Base-by-base conservation (phyloP, 2,888 invertebrate species). In the Shargacucullia verbasci region DNA sequence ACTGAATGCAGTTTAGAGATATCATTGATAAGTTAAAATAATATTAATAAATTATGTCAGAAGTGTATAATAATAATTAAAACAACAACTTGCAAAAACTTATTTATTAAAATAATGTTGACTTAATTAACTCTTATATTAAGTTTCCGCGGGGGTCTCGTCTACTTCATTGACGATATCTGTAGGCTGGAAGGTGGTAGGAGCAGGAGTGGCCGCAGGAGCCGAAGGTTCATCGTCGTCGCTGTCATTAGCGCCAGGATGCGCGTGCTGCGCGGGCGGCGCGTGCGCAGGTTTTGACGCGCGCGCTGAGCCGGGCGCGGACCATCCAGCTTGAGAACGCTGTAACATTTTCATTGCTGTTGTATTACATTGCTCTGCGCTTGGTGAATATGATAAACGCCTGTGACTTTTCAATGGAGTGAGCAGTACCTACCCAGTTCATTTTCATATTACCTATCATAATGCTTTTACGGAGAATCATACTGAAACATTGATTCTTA, bases 171-270 rank as follows among this genome's bases (percentile, higher is more conserved):
- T 95, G 54, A 94, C 88, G 59, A 95, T 95, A 13, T 90, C 84
- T 0, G 91, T 89, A 69, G 92, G 90, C 39, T 85, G 83, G 83
- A 93, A 92, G 49, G 61, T n/a, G 10, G 38, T 33, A 25, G 57
- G 41, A 0, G 13, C 11, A 0, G 13, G 1, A 48, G 49, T 2
- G 47, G 52, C 12, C 31, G 34, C 95, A 66, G 95, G 95, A 78
- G 96, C 95, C 76, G 95, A 95, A 29, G 96, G 96, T 38, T 96
- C 97, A 40, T 96, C 96, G 91, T 97, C 94, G 76, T 95, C 95
- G 60, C 94, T 73, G 56, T 72, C 77, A 8, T 95, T 96, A 27
- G 96, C 96, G 39, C 96, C 96, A 25, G 96, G 96, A 43, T 95
- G 91, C 0, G 75, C 77, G 47, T 67, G 72, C 27, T 75, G 72